A percentile compares a stretch with the other conserved stretches of the same genome.
Conservation (phyloP, 1,140 invertebrate genomes). For the Zaprionus inermis region DNA sequence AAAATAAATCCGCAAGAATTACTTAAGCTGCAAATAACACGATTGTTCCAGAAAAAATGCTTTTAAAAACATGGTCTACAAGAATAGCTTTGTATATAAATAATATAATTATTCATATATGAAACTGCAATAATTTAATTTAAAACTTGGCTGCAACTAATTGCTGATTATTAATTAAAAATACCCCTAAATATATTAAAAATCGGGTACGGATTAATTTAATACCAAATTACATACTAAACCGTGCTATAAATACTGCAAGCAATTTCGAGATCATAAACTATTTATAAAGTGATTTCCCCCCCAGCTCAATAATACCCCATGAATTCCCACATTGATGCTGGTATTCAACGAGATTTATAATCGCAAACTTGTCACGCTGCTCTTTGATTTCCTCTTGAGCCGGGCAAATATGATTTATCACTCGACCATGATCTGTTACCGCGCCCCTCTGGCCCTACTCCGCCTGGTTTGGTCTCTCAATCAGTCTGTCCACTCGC, state of each 20-base stretch:
- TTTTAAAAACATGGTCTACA: too few species aligned
- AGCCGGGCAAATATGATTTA: conserved; percentile 16
- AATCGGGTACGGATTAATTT: too few species aligned
- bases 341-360: not conserved
- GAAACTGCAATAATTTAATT: too few species aligned
- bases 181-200: too few species aligned
- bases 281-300: not conserved
- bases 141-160: too few species aligned
- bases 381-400: not conserved
- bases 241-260: not conserved
- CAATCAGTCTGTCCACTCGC: not conserved
- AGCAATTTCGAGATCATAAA: not conserved
- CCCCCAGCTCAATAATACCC: not conserved
- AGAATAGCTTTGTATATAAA: too few species aligned
- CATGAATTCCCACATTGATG: not conserved
- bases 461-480: not conserved
- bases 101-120: too few species aligned
- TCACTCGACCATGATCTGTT: not conserved
- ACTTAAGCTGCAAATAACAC: too few species aligned
- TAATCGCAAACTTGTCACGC: conserved; percentile 1
- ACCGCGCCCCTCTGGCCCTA: not conserved
- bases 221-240: not conserved
- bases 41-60: too few species aligned
- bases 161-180: too few species aligned
- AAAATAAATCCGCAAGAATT: too few species aligned